A percentile compares a stretch with the other conserved stretches of the same genome.
phyloP scores from a whole-genome alignment of 2,113 vertebrate species.

The Urocolius indicus region DNA sequence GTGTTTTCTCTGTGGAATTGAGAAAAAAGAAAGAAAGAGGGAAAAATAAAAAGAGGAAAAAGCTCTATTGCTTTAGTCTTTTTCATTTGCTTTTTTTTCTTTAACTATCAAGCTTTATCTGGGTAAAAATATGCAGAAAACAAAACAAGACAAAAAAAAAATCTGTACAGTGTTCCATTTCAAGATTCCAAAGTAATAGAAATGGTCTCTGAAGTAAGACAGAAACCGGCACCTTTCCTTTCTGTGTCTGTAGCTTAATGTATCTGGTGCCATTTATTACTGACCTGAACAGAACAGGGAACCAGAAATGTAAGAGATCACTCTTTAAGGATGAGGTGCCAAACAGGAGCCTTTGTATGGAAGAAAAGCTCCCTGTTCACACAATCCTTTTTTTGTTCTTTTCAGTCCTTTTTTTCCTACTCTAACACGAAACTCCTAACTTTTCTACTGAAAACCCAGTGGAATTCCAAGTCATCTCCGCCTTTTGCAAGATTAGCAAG shows the following conservation, averaged over 20 bases:
- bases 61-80: background rate
- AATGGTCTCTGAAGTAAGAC: background rate
- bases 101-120: background rate
- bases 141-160: background rate
- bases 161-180: background rate
- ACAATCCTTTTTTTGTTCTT: background rate
- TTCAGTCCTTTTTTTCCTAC: background rate
- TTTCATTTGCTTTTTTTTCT: background rate
- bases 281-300: background rate
- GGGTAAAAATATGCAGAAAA: background rate
- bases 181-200: background rate
- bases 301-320: background rate
- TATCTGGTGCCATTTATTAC: background rate
- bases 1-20: background rate
- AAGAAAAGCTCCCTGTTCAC: background rate
- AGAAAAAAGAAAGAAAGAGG: too few relatives aligned
- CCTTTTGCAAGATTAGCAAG: background rate
- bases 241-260: background rate
- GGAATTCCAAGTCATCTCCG: background rate
- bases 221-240: background rate
- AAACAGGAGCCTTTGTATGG: background rate
- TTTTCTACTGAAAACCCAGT: background rate
- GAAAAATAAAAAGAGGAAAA: background rate
- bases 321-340: background rate
- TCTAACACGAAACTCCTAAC: background rate